A percentile compares a stretch with the other conserved stretches of the same genome.
Conservation (phyloP, 2,113 vertebrate species). For the Laticauda laticaudata region DNA sequence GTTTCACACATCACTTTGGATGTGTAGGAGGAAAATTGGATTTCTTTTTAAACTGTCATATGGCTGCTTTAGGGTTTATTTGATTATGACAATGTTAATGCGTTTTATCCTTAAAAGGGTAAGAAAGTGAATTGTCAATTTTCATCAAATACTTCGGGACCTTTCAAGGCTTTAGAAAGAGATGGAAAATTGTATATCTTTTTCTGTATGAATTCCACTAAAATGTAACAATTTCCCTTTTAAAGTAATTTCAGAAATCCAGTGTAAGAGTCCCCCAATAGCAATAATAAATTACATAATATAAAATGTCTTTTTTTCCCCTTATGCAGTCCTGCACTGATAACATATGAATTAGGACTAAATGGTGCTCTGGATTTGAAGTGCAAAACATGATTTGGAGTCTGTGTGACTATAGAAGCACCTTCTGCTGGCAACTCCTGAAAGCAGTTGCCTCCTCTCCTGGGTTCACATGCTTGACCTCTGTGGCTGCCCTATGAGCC, state of each 20-base stretch:
- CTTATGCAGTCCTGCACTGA: slow-evolving; percentile 21
- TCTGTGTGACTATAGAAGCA: background rate
- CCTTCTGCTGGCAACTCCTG: background rate
- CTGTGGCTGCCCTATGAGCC: background rate
- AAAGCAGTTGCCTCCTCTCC: background rate
- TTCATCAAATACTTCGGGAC: background rate
- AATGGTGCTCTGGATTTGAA: background rate
- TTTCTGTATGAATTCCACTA: background rate
- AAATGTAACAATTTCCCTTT: background rate
- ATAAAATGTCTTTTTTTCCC: background rate
- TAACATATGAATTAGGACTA: background rate
- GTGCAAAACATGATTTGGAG: background rate
- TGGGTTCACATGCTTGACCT: background rate
- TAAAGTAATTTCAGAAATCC: slow-evolving; percentile 8
- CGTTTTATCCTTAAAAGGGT: background rate
- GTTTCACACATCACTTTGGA: background rate
- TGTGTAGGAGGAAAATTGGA: background rate
- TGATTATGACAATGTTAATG: background rate
- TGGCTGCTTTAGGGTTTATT: background rate
- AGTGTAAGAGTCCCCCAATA: background rate
- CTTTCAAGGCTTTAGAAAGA: background rate
- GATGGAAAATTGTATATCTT: background rate
- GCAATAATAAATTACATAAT: slow-evolving; percentile 33
- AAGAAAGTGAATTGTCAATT: background rate
- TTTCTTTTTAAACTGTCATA: background rate